phyloP scores from a whole-genome alignment of 1,140 invertebrate genomes.

The Gyrodactylus salaris region DNA sequence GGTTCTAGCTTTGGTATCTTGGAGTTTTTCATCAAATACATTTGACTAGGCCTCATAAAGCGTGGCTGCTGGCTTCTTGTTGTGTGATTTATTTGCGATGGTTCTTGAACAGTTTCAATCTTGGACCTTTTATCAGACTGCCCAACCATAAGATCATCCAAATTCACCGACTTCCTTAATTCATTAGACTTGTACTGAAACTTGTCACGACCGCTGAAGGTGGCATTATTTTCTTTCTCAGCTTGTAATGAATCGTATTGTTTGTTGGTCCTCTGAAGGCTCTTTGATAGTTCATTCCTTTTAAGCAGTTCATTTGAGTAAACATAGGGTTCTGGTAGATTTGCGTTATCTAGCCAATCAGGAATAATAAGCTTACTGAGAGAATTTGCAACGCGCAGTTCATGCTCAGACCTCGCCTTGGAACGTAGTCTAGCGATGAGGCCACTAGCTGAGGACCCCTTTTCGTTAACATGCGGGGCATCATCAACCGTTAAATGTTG shows the following conservation, averaged over 20 bases:
- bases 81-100: background rate
- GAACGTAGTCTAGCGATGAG: background rate
- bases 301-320: background rate
- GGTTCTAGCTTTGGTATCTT: background rate
- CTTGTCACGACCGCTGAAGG: background rate
- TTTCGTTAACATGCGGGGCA: background rate
- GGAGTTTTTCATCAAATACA: background rate
- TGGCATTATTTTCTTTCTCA: background rate
- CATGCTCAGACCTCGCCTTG: background rate
- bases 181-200: background rate
- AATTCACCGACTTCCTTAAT: background rate
- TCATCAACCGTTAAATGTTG: background rate
- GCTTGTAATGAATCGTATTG: too few species aligned
- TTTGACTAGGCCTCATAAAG: background rate
- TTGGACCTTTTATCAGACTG: too few species aligned
- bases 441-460: background rate
- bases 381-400: background rate
- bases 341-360: background rate
- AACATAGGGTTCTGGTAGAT: background rate
- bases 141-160: background rate
- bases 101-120: background rate
- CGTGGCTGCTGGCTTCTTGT: background rate
- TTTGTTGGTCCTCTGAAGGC: background rate
- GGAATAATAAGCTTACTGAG: background rate
- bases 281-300: background rate